Evolutionary conservation across 1,140 invertebrate species (phyloP).

Genomic region (Drosophila rufa): DNA sequence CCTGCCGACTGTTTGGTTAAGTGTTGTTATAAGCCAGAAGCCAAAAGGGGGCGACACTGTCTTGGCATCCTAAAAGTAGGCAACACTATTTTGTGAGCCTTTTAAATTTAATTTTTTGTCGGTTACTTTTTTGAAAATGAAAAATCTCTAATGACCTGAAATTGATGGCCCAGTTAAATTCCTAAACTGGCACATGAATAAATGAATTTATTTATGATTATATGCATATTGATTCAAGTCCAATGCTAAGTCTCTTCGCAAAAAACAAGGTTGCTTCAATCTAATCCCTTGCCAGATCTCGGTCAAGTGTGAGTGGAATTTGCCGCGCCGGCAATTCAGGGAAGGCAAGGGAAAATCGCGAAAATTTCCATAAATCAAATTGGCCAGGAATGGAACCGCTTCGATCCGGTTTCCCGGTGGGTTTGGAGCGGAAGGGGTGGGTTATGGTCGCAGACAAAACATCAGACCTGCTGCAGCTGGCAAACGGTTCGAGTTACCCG

Average conservation of each 20-base stretch:
- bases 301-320: conserved; percentile 66
- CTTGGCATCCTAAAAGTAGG: conserved; percentile 8
- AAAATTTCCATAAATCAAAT: conserved; percentile 64
- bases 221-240: not conserved
- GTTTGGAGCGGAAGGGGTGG: conserved; percentile 14
- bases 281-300: conserved; percentile 44
- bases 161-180: not conserved
- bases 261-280: conserved; percentile 55
- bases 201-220: conserved; percentile 20
- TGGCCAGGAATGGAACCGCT: conserved; percentile 48
- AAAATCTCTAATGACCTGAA: not conserved
- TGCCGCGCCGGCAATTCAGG: conserved; percentile 12
- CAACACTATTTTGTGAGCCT: not conserved
- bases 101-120: not conserved
- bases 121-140: not conserved
- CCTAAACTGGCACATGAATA: conserved; percentile 3
- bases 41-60: conserved; percentile 22
- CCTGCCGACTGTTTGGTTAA: not conserved
- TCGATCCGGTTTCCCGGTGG: conserved; percentile 49
- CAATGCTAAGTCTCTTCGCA: conserved; percentile 16
- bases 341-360: conserved; percentile 15
- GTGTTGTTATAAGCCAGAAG: too few relatives aligned
- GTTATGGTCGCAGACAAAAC: conserved; percentile 40
- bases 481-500: conserved; percentile 66
- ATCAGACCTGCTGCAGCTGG: conserved; percentile 56